Percentiles rank a stretch among this genome's conserved stretches.
These are phyloP conservation scores for Tachysurus fulvidraco DNA, from an alignment of 2,113 vertebrate species.

Conservation along the genomic window DNA sequence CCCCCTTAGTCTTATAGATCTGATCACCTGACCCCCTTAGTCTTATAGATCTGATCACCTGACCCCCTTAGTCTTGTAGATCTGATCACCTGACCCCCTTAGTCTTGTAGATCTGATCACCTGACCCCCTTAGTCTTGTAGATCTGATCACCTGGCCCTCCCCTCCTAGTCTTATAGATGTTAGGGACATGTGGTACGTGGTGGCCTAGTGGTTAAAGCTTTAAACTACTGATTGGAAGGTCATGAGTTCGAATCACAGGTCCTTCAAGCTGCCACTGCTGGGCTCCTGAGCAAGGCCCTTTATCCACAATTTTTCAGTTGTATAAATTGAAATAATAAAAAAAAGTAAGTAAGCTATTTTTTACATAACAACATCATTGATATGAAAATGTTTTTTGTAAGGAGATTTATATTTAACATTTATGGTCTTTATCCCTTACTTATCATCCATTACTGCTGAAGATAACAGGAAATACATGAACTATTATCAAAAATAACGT, in stretches of 20 bases:
- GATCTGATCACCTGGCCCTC: background rate
- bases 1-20: background rate
- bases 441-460: background rate
- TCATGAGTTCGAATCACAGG: background rate
- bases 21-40: background rate
- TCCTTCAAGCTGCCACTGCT: too few species aligned
- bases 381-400: too few species aligned
- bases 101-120: background rate
- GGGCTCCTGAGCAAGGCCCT: too few species aligned
- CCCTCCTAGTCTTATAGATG: background rate
- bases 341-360: too few species aligned
- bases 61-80: too few species aligned
- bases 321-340: too few species aligned
- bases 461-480: background rate
- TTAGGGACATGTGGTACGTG: background rate
- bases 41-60: background rate
- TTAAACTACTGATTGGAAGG: background rate
- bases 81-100: too few species aligned
- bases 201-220: too few species aligned
- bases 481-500: background rate
- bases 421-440: background rate
- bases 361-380: too few species aligned
- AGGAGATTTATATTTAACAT: too few species aligned
- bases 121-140: background rate
- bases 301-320: too few species aligned